Percentiles rank a stretch among this genome's conserved stretches.
Conservation (phyloP, 2,888 invertebrate genomes). For the Drosophila colorata region DNA sequence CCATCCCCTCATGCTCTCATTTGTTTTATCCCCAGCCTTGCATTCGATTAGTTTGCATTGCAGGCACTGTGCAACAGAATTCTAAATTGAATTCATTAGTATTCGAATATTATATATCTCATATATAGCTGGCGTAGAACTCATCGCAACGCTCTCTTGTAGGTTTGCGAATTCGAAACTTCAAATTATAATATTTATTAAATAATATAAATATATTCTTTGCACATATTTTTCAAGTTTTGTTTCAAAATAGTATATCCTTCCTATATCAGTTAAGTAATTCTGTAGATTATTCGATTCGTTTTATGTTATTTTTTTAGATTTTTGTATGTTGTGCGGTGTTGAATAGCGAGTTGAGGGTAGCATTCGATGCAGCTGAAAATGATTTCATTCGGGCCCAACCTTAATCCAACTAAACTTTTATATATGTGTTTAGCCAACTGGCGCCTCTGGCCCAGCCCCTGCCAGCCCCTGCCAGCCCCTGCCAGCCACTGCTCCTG, state of each 20-base stretch:
- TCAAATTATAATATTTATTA: no score
- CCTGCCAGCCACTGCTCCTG: slow-evolving; percentile 21
- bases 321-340: slow-evolving; percentile 20
- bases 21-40: slow-evolving; percentile 1
- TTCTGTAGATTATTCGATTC: not conserved
- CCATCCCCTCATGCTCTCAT: slow-evolving; percentile 1
- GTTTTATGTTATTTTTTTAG: not conserved
- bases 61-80: slow-evolving; percentile 31
- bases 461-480: not conserved
- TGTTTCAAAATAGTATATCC: no score
- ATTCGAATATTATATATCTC: no score
- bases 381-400: slow-evolving; percentile 72
- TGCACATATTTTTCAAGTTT: no score
- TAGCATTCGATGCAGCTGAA: slow-evolving; percentile 48
- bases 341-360: slow-evolving; percentile 8
- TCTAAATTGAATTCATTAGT: no score
- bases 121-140: no score
- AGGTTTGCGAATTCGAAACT: no score
- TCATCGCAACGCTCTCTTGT: no score
- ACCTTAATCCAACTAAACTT: slow-evolving; percentile 77
- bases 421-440: slow-evolving; percentile 79
- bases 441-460: slow-evolving; percentile 57
- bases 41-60: slow-evolving; percentile 6
- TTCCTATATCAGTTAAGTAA: not conserved
- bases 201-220: no score